Percentiles rank a stretch among this genome's conserved stretches.
These are phyloP conservation scores for Gonocerus acuteangulatus DNA, from an alignment of 2,888 invertebrate genomes.

Conservation along the genomic window DNA sequence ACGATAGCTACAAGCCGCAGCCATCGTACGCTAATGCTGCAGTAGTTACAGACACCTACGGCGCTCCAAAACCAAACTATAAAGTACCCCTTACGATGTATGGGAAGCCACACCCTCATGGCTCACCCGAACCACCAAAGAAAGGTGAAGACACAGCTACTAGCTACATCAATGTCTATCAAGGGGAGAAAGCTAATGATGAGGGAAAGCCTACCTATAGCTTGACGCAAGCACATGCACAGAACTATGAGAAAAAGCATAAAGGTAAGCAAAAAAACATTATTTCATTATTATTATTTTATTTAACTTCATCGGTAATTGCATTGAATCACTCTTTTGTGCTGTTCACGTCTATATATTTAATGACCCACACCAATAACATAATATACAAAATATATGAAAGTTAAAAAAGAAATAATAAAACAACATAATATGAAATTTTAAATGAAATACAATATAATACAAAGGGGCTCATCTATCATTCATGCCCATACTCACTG, in stretches of 20 bases:
- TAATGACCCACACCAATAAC: too few relatives aligned
- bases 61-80: conserved; percentile 15
- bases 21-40: background rate
- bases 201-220: conserved; percentile 14
- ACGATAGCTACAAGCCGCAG: conserved; percentile 17
- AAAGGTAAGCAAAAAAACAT: background rate
- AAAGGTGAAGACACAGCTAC: conserved; percentile 11
- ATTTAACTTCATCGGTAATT: background rate
- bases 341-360: too few relatives aligned
- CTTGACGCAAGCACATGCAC: conserved; percentile 1
- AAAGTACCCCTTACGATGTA: conserved; percentile 29
- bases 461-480: too few relatives aligned
- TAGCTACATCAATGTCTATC: conserved; percentile 27
- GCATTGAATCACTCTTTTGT: too few relatives aligned
- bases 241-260: background rate
- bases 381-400: too few relatives aligned
- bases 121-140: conserved; percentile 33
- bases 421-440: too few relatives aligned
- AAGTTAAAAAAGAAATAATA: too few relatives aligned
- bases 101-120: conserved; percentile 32
- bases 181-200: conserved; percentile 14
- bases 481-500: too few relatives aligned
- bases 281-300: background rate
- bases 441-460: too few relatives aligned
- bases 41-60: conserved; percentile 20